Evolutionary conservation across 2,797 vertebrate genomes (phyloP).

Genomic region (Hephaestus fuliginosus): DNA sequence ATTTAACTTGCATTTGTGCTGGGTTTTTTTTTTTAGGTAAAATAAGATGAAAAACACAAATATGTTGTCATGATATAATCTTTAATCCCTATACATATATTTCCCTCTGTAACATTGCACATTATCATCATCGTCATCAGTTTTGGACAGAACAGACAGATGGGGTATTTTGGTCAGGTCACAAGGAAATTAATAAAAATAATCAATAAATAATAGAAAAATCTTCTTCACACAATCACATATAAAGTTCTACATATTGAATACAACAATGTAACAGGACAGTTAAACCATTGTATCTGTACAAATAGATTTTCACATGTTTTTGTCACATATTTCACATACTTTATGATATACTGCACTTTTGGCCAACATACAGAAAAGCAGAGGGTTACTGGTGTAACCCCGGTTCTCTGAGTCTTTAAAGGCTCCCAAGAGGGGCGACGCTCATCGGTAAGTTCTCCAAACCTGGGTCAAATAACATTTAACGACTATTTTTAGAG

Average conservation of each 20-base stretch:
- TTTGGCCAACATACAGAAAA: constrained; percentile 63
- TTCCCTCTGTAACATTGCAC: constrained; percentile 83
- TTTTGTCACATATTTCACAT: constrained; percentile 70
- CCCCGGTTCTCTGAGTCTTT: constrained; percentile 64
- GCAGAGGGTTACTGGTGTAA: constrained; percentile 34
- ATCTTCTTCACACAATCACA: constrained; percentile 93
- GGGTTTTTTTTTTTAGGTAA: not conserved
- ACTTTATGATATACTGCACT: constrained; percentile 77
- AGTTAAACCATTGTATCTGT: constrained; percentile 86
- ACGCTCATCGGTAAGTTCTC: not conserved
- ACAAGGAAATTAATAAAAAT: constrained; percentile 80
- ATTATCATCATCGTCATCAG: constrained; percentile 62
- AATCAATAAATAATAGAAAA: constrained; percentile 84
- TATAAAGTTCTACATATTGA: constrained; percentile 93
- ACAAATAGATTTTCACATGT: constrained; percentile 88
- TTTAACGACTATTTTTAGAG: constrained; percentile 5
- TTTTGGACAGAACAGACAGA: constrained; percentile 80
- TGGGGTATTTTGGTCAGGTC: constrained; percentile 74
- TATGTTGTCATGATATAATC: constrained; percentile 74
- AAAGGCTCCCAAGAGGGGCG: constrained; percentile 49
- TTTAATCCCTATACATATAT: constrained; percentile 83
- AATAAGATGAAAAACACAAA: constrained; percentile 11
- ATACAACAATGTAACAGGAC: constrained; percentile 93
- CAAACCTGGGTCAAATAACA: constrained; percentile 36
- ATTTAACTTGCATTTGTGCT: constrained; percentile 43